Conservation (phyloP, 2,888 invertebrate genomes). For the Mythimna impura region DNA sequence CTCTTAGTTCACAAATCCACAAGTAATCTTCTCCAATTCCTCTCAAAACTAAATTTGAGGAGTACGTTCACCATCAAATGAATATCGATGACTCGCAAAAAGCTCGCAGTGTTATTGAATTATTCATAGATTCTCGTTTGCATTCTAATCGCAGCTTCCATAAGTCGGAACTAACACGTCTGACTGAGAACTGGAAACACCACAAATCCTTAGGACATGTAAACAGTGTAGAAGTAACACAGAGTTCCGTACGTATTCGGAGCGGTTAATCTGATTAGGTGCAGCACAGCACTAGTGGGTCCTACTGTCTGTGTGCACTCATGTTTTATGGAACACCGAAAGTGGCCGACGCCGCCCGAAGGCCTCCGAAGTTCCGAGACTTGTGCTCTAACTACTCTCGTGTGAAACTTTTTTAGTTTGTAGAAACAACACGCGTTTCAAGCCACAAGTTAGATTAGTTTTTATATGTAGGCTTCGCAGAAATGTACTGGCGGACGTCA, state of each 20-base stretch:
- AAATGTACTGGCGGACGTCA: conserved; percentile 19
- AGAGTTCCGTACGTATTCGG: conserved; percentile 31
- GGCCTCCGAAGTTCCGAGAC: conserved; percentile 36
- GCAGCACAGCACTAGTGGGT: conserved; percentile 23
- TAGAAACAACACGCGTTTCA: conserved; percentile 36
- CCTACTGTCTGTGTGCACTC: conserved; percentile 51
- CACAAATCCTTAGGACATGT: conserved; percentile 63
- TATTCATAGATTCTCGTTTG: conserved; percentile 76
- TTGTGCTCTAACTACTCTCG: conserved; percentile 38
- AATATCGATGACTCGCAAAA: conserved; percentile 77
- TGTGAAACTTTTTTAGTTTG: conserved; percentile 55
- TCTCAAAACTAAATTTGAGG: conserved; percentile 61
- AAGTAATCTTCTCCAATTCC: conserved; percentile 33
- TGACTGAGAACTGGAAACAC: conserved; percentile 39
- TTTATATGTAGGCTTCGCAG: conserved; percentile 35
- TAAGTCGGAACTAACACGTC: conserved; percentile 66
- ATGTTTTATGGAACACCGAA: conserved; percentile 55
- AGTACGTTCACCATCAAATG: conserved; percentile 69
- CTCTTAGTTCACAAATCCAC: conserved; percentile 29
- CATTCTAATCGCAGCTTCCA: conserved; percentile 72
- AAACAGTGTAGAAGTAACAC: conserved; percentile 56
- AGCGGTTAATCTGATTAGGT: conserved; percentile 53
- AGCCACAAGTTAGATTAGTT: conserved; percentile 60
- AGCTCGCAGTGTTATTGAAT: conserved; percentile 71
- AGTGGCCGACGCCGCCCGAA: conserved; percentile 43